These are phyloP conservation scores for Equus przewalskii DNA, from an alignment of 2,113 vertebrate genomes.

Conservation along the genomic window DNA sequence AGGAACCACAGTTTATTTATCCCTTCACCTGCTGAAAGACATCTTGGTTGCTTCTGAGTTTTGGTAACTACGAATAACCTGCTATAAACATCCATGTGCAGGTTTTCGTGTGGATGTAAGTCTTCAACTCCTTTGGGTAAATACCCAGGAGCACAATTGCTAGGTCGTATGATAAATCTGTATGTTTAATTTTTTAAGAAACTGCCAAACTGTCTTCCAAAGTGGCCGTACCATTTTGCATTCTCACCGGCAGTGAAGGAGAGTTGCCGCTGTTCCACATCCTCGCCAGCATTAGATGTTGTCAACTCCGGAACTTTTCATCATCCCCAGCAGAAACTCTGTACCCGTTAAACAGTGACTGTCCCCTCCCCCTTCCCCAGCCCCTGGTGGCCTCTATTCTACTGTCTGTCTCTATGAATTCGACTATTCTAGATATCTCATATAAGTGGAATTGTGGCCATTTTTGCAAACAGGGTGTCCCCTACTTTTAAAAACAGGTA, in stretches of 20 bases:
- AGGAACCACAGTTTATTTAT: background rate
- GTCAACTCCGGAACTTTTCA: background rate
- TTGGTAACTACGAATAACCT: background rate
- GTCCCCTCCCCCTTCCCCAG: background rate
- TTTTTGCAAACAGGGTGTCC: background rate
- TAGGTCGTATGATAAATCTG: background rate
- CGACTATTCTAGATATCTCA: background rate
- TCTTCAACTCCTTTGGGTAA: background rate
- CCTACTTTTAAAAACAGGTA: background rate
- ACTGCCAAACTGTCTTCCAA: background rate
- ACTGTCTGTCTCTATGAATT: background rate
- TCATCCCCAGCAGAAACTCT: background rate
- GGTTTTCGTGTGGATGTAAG: background rate
- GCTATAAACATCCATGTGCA: background rate
- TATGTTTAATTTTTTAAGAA: background rate
- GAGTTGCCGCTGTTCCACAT: background rate
- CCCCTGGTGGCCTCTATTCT: background rate
- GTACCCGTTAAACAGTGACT: background rate
- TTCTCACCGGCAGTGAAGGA: background rate
- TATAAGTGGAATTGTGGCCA: background rate
- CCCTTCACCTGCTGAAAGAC: background rate
- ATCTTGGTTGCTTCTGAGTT: background rate
- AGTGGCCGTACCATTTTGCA: background rate
- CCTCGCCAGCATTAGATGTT: background rate
- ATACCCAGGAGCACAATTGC: background rate